phyloP scores from a whole-genome alignment of 2,113 vertebrate species.

The Merops nubicus region DNA sequence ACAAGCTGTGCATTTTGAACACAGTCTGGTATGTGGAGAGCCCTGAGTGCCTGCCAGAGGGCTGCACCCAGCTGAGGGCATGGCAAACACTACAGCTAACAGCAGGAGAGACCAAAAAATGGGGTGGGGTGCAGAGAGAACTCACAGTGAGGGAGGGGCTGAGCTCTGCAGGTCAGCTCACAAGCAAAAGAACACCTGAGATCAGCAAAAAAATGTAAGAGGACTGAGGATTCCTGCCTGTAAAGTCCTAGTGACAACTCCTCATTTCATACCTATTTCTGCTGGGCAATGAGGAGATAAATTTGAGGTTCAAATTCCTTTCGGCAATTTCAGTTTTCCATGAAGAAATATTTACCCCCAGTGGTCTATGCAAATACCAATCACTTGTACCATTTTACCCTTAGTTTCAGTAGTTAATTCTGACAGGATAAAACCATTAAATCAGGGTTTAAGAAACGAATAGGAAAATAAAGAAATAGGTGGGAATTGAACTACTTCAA shows the following conservation, averaged over 20 bases:
- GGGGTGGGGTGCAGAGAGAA: neutral
- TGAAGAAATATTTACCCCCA: neutral
- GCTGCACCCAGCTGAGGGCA: neutral
- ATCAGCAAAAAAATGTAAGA: neutral
- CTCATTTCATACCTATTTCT: neutral
- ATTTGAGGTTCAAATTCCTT: neutral
- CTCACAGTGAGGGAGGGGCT: neutral
- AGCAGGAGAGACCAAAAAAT: neutral
- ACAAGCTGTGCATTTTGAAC: neutral
- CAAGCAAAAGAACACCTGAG: neutral
- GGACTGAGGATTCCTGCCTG: neutral
- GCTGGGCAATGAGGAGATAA: neutral
- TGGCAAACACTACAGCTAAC: neutral
- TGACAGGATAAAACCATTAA: neutral
- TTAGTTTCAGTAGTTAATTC: neutral
- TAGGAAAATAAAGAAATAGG: neutral
- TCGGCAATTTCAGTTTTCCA: neutral
- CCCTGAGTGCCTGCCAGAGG: neutral
- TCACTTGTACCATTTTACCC: neutral
- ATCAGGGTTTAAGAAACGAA: neutral
- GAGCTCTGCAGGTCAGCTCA: neutral
- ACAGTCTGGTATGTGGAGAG: neutral
- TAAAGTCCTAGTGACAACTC: neutral
- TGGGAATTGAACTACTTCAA: neutral
- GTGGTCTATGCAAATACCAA: neutral